A percentile compares a stretch with the other conserved stretches of the same genome.
These are phyloP conservation scores for Athetis lepigone DNA, from an alignment of 2,888 invertebrate genomes.

Conservation along the genomic window DNA sequence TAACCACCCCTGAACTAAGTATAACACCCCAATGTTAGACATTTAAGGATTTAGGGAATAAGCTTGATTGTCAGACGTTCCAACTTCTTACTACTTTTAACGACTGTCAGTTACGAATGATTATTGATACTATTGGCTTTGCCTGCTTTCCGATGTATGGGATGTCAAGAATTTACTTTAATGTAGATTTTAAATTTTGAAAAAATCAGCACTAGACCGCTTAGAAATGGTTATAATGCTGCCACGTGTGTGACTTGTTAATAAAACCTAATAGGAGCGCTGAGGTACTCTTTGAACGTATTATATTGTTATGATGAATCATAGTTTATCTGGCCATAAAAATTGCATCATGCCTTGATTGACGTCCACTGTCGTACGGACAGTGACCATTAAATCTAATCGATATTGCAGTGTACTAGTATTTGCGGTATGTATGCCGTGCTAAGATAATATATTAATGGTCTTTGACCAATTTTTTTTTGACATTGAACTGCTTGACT, in stretches of 20 bases:
- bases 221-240: neutral
- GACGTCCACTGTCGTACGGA: constrained; percentile 27
- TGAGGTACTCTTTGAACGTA: constrained; percentile 7
- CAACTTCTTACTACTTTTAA: no score
- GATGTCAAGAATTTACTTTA: no score
- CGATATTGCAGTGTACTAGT: constrained; percentile 32
- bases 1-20: no score
- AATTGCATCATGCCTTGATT: constrained; percentile 49
- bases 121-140: no score
- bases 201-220: neutral
- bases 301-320: constrained; percentile 27
- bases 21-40: no score
- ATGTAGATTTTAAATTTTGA: neutral
- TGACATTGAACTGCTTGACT: no score
- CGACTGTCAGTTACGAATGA: no score
- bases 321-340: constrained; percentile 39
- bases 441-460: no score
- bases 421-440: neutral
- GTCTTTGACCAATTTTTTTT: no score
- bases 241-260: constrained; percentile 3
- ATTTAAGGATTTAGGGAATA: no score
- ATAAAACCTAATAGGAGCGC: constrained; percentile 2
- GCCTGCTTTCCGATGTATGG: no score
- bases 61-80: no score
- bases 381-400: constrained; percentile 42